Evolutionary conservation across 2,888 invertebrate genomes (phyloP), one percentile per base, ranked within the genome.

Genomic region (Meta bourneti): DNA sequence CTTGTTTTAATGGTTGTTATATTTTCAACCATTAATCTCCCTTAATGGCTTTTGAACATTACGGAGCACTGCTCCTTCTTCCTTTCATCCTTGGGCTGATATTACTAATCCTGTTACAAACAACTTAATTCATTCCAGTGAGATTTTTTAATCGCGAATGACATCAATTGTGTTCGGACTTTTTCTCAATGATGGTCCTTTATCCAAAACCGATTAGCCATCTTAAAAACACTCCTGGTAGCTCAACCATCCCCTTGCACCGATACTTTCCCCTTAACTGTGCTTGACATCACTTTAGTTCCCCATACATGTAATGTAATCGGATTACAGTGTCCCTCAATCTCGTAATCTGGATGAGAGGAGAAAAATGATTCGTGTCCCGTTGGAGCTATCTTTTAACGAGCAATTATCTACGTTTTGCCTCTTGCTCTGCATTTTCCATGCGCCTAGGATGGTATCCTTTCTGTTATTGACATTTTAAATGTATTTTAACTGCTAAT

Each of bases 331-430:
- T 34, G 81, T 71, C 81, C 19, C 69, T n/a, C 71, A 70, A 82
- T 82, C 81, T 70, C 81, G 49, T 81, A 81, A 81, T 81, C 81
- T 82, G 70, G 54, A 61, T 80, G 69, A 71, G 61, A 34, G 34
- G 5, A 61, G 49, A 79, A 61, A 79, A 79, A 79, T 79, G 79
- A 9, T 9, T 16, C 61, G 61, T 61, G 11, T 11, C 61, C 13
- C 61, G 61, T 16, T 61, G 9, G 61, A 61, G 61, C 61, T 61
- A 61, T 61, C 61, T 61, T 61, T 61, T 61, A 61, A 9, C 61
- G 61, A 61, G 61, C 61, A 61, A 61, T 61, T 61, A 61, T 61
- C 61, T 61, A 5, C 61, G 61, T 61, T 61, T 61, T 11, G 61
- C 11, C 34, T 34, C 34, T 34, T 34, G 34, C 34, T 4, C 4